These are phyloP conservation scores for Pristionchus arcanus DNA, from an alignment of 2,888 invertebrate species.

Conservation along the genomic window DNA sequence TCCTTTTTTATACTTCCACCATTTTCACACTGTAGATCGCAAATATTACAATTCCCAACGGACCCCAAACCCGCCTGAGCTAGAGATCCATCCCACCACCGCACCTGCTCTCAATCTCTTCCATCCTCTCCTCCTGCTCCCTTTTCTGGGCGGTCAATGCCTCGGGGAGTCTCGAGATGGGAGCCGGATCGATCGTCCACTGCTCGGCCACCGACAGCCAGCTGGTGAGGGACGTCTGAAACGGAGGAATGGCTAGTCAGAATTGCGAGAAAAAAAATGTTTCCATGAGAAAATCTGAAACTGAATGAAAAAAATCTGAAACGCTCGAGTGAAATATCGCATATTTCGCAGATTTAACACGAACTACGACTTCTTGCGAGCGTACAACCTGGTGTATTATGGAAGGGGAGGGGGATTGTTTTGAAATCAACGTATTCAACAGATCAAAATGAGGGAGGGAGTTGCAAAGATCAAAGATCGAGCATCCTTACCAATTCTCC, in stretches of 20 bases:
- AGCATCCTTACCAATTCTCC: slow-evolving; percentile 82
- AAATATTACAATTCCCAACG: too few relatives aligned
- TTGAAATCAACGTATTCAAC: too few relatives aligned
- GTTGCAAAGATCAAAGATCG: neutral
- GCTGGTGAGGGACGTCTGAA: neutral
- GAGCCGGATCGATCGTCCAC: neutral
- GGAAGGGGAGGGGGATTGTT: too few relatives aligned
- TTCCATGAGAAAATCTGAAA: too few relatives aligned
- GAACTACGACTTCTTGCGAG: too few relatives aligned
- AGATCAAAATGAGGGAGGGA: too few relatives aligned
- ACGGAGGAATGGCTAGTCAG: too few relatives aligned
- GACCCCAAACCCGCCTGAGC: slow-evolving; percentile 76
- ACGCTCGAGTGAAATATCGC: neutral
- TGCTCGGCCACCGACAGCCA: neutral
- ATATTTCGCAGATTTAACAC: neutral
- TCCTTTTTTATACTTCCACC: too few relatives aligned
- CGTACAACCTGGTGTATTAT: too few relatives aligned
- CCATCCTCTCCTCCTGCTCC: slow-evolving; percentile 87
- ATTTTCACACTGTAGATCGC: too few relatives aligned
- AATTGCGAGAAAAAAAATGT: too few relatives aligned
- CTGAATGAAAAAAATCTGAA: too few relatives aligned
- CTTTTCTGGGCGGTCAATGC: slow-evolving; percentile 95
- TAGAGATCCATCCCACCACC: neutral
- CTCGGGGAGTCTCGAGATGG: slow-evolving; percentile 87
- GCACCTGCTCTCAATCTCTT: slow-evolving; percentile 59